Percentiles rank a stretch among this genome's conserved stretches.
phyloP scores from a whole-genome alignment of 30 jellyfish, hydroid and myxozoan species.

The Aurelia sp. region DNA sequence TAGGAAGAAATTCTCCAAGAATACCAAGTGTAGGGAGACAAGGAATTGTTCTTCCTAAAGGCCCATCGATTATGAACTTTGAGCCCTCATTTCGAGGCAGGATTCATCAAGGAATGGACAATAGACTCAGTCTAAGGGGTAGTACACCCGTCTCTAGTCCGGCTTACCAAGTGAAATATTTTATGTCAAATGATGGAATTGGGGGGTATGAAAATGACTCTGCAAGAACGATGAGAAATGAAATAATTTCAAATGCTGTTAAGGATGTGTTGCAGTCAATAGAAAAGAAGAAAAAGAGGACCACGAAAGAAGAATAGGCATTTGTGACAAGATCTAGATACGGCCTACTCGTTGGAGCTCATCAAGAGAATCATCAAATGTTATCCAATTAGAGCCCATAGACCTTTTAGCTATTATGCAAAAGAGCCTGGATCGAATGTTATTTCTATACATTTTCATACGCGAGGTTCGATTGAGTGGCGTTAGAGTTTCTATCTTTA shows the following conservation, averaged over 20 bases:
- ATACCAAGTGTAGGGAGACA: background rate
- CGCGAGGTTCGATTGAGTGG: too few species aligned
- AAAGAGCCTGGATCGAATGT: too few species aligned
- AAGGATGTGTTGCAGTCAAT: conserved; percentile 68
- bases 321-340: too few species aligned
- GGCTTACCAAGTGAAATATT: conserved; percentile 68
- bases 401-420: too few species aligned
- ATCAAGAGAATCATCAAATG: too few species aligned
- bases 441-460: too few species aligned
- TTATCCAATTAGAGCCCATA: too few species aligned
- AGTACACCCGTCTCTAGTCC: conserved; percentile 75
- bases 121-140: conserved; percentile 23
- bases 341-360: too few species aligned
- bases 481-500: too few species aligned
- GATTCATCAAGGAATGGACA: background rate
- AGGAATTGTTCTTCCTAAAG: conserved; percentile 36
- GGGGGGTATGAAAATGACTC: conserved; percentile 46
- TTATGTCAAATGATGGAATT: conserved; percentile 15
- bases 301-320: too few species aligned
- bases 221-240: conserved; percentile 69
- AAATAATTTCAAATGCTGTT: conserved; percentile 74
- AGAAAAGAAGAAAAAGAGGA: conserved; percentile 46
- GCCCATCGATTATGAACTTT: conserved; percentile 84
- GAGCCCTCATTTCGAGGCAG: conserved; percentile 4
- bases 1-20: conserved; percentile 4